phyloP scores from a whole-genome alignment of 2,113 vertebrate species.

The Tamias sibiricus region DNA sequence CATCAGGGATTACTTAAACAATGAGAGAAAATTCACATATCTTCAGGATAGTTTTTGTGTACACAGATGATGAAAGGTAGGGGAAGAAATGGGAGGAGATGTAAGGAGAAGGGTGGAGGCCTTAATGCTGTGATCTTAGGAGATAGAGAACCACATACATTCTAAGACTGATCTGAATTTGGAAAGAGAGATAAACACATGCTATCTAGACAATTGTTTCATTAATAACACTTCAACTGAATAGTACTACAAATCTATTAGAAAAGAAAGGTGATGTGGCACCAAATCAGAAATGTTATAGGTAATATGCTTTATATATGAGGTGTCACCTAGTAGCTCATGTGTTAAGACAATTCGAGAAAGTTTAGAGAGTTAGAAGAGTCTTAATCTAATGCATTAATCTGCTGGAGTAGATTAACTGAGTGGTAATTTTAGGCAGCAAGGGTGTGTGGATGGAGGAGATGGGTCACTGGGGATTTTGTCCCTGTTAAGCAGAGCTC shows the following conservation, averaged over 20 bases:
- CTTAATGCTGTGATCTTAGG: rapidly evolving
- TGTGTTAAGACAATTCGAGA: too few relatives aligned
- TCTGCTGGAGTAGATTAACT: too few relatives aligned
- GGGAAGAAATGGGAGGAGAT: not conserved
- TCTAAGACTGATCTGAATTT: not conserved
- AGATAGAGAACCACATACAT: not conserved
- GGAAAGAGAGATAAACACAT: not conserved
- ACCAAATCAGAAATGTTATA: not conserved
- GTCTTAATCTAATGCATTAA: too few relatives aligned
- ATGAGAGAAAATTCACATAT: not conserved
- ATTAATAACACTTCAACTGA: not conserved
- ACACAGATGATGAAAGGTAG: not conserved
- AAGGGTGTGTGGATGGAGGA: too few relatives aligned
- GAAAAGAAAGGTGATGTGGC: not conserved
- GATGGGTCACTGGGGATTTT: too few relatives aligned
- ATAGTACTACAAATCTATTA: not conserved
- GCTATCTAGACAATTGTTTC: not conserved
- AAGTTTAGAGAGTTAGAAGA: too few relatives aligned
- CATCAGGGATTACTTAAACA: not conserved
- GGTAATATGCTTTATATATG: too few relatives aligned
- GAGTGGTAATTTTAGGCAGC: too few relatives aligned
- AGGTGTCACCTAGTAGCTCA: too few relatives aligned
- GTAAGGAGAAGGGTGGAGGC: too few relatives aligned
- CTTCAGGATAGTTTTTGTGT: not conserved
- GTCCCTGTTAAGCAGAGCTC: too few relatives aligned